These are phyloP conservation scores for Sphenodon punctatus DNA, from an alignment of 2,797 vertebrate genomes.

Conservation along the genomic window DNA sequence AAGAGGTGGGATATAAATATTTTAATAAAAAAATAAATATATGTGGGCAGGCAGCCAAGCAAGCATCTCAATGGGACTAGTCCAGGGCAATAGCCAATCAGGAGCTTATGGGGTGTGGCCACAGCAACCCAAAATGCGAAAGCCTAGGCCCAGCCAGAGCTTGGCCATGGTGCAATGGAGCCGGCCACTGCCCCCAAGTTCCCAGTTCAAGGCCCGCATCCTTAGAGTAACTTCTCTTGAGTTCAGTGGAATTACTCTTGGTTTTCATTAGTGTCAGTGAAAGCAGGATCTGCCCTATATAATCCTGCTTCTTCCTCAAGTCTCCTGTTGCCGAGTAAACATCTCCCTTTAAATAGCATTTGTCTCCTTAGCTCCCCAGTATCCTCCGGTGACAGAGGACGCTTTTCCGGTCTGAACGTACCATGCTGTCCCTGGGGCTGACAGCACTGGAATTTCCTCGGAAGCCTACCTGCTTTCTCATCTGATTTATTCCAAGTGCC, in stretches of 20 bases:
- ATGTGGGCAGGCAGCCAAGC: no score
- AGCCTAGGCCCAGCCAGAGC: no score
- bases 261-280: background rate
- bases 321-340: background rate
- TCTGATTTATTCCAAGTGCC: background rate
- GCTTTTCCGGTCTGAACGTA: background rate
- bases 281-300: background rate
- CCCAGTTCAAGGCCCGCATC: no score
- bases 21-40: no score
- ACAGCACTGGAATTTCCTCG: background rate
- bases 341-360: rapidly evolving
- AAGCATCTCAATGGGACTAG: no score
- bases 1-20: no score
- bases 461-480: background rate
- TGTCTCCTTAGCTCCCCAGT: background rate
- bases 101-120: no score
- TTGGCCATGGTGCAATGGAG: no score
- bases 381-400: background rate
- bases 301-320: background rate
- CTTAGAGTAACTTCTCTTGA: no score
- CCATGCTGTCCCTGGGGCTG: background rate
- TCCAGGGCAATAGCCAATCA: no score
- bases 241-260: background rate
- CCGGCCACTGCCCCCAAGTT: no score
- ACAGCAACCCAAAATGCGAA: no score